phyloP scores from a whole-genome alignment of 64 coral and sea anemone species.

The Montipora efflorescens region DNA sequence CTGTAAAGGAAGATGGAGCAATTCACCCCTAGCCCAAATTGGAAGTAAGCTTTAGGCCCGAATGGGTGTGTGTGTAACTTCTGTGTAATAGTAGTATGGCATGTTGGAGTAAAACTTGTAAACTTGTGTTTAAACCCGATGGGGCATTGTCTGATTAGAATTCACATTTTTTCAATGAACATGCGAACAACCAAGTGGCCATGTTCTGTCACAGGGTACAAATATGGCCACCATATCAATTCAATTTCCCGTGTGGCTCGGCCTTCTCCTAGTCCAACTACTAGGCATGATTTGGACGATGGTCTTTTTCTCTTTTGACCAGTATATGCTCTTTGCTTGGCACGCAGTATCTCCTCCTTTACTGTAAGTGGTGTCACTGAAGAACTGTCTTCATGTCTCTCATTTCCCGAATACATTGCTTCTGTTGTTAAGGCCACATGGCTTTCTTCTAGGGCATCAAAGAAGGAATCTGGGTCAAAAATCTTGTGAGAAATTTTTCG shows the following conservation, averaged over 20 bases:
- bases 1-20: neutral
- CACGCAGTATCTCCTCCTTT: neutral
- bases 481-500: slow-evolving; percentile 31
- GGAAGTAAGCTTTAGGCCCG: neutral
- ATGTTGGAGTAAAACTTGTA: neutral
- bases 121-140: neutral
- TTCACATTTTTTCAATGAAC: slow-evolving; percentile 35
- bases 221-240: slow-evolving; percentile 53
- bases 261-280: slow-evolving; percentile 16
- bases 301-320: neutral
- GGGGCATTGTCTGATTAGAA: slow-evolving; percentile 4
- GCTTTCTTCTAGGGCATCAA: slow-evolving; percentile 22
- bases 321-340: slow-evolving; percentile 22
- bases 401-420: slow-evolving; percentile 26
- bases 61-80: neutral
- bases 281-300: slow-evolving; percentile 19
- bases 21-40: neutral
- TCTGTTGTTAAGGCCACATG: neutral
- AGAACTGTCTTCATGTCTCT: neutral
- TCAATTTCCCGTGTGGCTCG: slow-evolving; percentile 32
- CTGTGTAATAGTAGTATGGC: neutral
- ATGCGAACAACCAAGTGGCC: slow-evolving; percentile 12
- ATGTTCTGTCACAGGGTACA: slow-evolving; percentile 13
- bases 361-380: neutral
- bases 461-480: slow-evolving; percentile 10